A percentile compares a stretch with the other conserved stretches of the same genome.
Evolutionary conservation across 2,888 invertebrate species (phyloP).

Genomic region (Tanytarsus gracilentus): DNA sequence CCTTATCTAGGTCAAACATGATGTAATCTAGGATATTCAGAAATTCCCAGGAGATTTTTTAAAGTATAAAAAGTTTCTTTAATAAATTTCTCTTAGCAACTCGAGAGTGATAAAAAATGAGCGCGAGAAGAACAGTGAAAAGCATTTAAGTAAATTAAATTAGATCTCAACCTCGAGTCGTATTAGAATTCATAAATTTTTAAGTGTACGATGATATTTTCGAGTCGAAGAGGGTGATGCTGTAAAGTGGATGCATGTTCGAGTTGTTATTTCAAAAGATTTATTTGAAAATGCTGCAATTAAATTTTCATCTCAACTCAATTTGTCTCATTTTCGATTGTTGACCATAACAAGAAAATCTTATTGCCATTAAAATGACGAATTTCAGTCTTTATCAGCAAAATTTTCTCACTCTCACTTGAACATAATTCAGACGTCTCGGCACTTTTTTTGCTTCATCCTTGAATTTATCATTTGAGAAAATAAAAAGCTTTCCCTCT

Average conservation of each 20-base stretch:
- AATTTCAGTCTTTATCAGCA: not conserved
- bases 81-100: too few species aligned
- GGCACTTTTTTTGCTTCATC: not conserved
- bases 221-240: not conserved
- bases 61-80: too few species aligned
- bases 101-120: slow-evolving; percentile 3
- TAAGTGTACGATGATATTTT: slow-evolving; percentile 9
- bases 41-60: too few species aligned
- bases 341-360: not conserved
- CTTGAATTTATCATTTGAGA: not conserved
- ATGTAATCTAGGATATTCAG: too few species aligned
- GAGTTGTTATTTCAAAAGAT: slow-evolving; percentile 1
- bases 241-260: not conserved
- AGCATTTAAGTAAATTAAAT: slow-evolving; percentile 26
- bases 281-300: slow-evolving; percentile 15
- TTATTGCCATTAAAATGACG: not conserved
- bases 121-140: slow-evolving; percentile 7
- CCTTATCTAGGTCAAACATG: too few species aligned
- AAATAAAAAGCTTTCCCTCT: not conserved
- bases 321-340: slow-evolving; percentile 9
- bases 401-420: not conserved
- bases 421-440: not conserved
- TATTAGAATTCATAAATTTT: slow-evolving; percentile 23
- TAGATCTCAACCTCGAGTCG: slow-evolving; percentile 12
- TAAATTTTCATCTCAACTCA: slow-evolving; percentile 1